Conservation (phyloP, 1,140 invertebrate species). For the Bathynomus jamesi region DNA sequence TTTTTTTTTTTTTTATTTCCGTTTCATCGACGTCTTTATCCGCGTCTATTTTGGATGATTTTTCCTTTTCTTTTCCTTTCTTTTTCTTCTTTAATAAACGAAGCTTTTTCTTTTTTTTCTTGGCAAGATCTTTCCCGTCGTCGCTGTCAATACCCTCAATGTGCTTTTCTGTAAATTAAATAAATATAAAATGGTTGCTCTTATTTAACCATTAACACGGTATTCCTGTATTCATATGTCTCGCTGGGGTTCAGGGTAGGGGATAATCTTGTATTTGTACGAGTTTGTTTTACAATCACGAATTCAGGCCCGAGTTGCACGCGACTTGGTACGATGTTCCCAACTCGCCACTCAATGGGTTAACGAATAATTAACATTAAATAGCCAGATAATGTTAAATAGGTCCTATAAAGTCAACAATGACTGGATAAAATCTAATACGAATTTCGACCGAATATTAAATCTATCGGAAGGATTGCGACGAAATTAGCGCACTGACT, state of each 20-base stretch:
- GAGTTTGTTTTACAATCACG: background rate
- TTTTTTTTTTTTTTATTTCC: constrained; percentile 32
- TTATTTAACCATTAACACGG: background rate
- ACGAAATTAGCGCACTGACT: background rate
- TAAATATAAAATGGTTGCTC: background rate
- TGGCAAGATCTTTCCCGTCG: constrained; percentile 15
- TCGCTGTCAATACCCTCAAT: constrained; percentile 27
- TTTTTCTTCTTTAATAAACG: constrained; percentile 40
- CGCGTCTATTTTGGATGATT: constrained; percentile 36
- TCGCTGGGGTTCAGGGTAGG: background rate
- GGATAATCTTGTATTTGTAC: background rate
- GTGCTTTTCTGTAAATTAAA: constrained; percentile 14
- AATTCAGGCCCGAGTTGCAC: no score
- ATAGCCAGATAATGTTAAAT: background rate
- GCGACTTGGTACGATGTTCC: no score
- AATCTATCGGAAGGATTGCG: background rate
- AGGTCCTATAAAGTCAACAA: background rate
- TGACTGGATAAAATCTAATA: background rate
- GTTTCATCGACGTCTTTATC: constrained; percentile 41
- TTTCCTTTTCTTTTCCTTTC: constrained; percentile 39
- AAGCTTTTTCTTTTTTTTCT: constrained; percentile 38
- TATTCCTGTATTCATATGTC: background rate
- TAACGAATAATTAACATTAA: no score
- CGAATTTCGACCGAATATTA: background rate
- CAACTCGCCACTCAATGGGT: no score